These are phyloP conservation scores for Thinocorus orbignyianus DNA, from an alignment of 2,113 vertebrate genomes.

Conservation along the genomic window DNA sequence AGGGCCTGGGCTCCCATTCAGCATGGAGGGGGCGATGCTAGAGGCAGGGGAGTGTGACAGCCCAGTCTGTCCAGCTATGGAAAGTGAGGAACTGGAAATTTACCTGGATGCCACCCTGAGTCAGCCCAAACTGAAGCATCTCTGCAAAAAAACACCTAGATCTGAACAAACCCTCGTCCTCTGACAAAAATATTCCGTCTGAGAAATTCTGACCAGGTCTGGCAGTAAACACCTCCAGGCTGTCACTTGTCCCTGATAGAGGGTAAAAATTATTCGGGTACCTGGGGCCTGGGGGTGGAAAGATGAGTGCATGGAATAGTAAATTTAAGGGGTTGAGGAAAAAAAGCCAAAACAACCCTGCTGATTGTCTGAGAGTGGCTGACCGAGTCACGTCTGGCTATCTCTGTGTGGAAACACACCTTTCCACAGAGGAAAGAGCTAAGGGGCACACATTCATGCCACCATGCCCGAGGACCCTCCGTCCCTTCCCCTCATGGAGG, in stretches of 20 bases:
- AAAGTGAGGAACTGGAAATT: constrained; percentile 11
- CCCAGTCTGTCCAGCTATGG: not conserved
- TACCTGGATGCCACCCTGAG: constrained; percentile 41
- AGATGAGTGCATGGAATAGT: constrained; percentile 35
- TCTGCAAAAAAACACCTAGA: constrained; percentile 32
- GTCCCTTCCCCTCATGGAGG: not conserved
- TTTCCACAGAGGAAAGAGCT: not conserved
- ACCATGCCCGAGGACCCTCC: not conserved
- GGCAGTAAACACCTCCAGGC: constrained; percentile 21
- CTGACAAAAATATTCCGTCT: constrained; percentile 61
- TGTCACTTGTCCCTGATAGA: constrained; percentile 14
- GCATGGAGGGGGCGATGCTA: not conserved
- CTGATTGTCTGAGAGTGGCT: not conserved
- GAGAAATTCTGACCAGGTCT: constrained; percentile 37
- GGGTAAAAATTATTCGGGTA: not conserved
- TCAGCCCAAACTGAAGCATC: not conserved
- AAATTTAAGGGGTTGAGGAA: not conserved
- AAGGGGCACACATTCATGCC: not conserved
- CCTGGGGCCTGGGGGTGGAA: not conserved
- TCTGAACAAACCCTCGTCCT: not conserved
- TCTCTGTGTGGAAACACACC: not conserved
- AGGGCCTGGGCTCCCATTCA: not conserved
- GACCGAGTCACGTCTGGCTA: accelerated
- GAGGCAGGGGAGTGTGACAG: not conserved
- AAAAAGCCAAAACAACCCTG: not conserved